phyloP scores from a whole-genome alignment of 2,797 vertebrate genomes.

The Myioborus miniatus region DNA sequence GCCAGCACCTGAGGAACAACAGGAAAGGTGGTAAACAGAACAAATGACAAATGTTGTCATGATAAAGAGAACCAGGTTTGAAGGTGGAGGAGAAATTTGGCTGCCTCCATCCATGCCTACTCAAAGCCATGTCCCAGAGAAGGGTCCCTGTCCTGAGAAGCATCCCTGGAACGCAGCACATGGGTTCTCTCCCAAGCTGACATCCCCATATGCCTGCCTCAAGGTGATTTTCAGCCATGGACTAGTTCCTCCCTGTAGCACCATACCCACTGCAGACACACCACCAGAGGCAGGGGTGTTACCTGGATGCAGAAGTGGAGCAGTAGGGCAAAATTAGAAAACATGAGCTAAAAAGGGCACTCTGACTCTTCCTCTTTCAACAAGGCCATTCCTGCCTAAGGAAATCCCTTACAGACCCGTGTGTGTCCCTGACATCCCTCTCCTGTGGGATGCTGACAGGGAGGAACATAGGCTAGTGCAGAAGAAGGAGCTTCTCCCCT shows the following conservation, averaged over 20 bases:
- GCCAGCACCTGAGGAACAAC: neutral
- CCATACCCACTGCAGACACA: neutral
- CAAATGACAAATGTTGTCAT: neutral
- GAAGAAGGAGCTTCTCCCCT: neutral
- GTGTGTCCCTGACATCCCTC: neutral
- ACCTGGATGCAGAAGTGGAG: neutral
- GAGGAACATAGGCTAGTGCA: neutral
- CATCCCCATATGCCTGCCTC: accelerated
- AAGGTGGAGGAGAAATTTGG: neutral
- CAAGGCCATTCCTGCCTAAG: neutral
- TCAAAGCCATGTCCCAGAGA: neutral
- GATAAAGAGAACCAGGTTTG: neutral
- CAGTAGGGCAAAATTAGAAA: neutral
- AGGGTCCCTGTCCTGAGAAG: neutral
- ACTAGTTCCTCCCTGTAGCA: neutral
- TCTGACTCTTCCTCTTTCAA: neutral
- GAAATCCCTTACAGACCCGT: neutral
- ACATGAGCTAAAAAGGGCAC: neutral
- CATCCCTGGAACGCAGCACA: accelerated
- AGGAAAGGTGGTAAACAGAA: neutral
- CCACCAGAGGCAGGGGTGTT: neutral
- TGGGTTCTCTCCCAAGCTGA: neutral
- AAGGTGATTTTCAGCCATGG: neutral
- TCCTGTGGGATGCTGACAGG: neutral
- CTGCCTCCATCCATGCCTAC: neutral